phyloP scores from a whole-genome alignment of 1,140 invertebrate genomes.

The Pogonomyrmex californicus region DNA sequence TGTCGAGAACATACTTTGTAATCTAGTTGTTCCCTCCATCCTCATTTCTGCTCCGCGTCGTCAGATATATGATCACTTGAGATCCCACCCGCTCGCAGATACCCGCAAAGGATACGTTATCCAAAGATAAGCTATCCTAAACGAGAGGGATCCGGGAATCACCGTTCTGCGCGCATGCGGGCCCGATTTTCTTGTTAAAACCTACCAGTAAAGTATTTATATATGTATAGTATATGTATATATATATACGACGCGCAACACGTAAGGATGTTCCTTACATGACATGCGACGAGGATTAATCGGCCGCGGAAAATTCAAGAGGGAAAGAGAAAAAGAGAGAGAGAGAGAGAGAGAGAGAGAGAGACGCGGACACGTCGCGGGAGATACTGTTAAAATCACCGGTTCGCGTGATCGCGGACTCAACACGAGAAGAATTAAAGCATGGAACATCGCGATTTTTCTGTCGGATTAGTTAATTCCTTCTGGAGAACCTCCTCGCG shows the following conservation, averaged over 20 bases:
- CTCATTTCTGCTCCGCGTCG: not conserved
- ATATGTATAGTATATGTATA: slow-evolving; percentile 59
- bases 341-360: no score
- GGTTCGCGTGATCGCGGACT: not conserved
- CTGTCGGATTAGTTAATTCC: slow-evolving; percentile 14
- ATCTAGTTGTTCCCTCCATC: slow-evolving; percentile 41
- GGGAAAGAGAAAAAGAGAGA: no score
- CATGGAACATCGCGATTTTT: slow-evolving; percentile 20
- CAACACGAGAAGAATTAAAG: not conserved
- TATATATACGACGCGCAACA: slow-evolving; percentile 30
- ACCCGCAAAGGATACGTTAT: not conserved
- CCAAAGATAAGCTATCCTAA: no score
- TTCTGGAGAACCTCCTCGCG: not conserved
- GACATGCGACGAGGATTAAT: slow-evolving; percentile 39
- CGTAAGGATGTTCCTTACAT: not conserved
- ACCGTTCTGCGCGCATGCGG: not conserved
- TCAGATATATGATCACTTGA: not conserved
- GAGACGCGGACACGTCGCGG: not conserved
- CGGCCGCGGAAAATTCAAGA: not conserved
- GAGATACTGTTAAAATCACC: slow-evolving; percentile 33
- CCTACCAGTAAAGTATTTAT: slow-evolving; percentile 58
- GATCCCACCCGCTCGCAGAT: not conserved
- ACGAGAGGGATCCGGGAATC: not conserved
- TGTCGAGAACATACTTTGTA: slow-evolving; percentile 50
- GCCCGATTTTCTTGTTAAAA: slow-evolving; percentile 52